A percentile compares a stretch with the other conserved stretches of the same genome.
Conservation (phyloP, 2,888 invertebrate genomes). For the Litoditis marina region DNA sequence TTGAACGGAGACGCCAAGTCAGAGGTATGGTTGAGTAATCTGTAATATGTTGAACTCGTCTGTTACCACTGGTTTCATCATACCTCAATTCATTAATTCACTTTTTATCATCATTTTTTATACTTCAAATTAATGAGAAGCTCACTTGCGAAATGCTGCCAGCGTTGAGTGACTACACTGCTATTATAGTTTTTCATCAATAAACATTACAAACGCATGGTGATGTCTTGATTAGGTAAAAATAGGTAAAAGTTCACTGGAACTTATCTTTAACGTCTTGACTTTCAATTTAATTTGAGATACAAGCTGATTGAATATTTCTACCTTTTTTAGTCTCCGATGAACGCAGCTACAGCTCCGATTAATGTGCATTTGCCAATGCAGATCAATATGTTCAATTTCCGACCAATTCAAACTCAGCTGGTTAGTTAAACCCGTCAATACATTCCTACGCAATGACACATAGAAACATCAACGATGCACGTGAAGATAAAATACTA, state of each 20-base stretch:
- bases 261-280: no score
- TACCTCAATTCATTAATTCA: neutral
- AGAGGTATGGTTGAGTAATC: constrained; percentile 3
- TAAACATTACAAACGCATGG: neutral
- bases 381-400: constrained; percentile 40
- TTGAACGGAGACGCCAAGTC: constrained; percentile 24
- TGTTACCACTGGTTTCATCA: neutral
- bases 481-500: neutral
- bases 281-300: no score
- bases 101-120: no score
- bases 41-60: neutral
- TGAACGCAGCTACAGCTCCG: constrained; percentile 16
- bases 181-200: neutral
- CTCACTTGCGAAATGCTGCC: no score
- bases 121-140: no score
- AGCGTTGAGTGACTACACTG: neutral
- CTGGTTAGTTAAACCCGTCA: constrained; percentile 22
- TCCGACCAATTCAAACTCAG: constrained; percentile 23
- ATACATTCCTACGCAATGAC: neutral
- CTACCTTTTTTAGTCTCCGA: constrained; percentile 10
- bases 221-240: no score
- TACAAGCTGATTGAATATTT: no score
- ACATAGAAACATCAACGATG: no score
- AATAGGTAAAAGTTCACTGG: no score
- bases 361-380: constrained; percentile 28